A percentile compares a stretch with the other conserved stretches of the same genome.
phyloP scores from a whole-genome alignment of 2,888 invertebrate species.

The Microdon myrmicae region DNA sequence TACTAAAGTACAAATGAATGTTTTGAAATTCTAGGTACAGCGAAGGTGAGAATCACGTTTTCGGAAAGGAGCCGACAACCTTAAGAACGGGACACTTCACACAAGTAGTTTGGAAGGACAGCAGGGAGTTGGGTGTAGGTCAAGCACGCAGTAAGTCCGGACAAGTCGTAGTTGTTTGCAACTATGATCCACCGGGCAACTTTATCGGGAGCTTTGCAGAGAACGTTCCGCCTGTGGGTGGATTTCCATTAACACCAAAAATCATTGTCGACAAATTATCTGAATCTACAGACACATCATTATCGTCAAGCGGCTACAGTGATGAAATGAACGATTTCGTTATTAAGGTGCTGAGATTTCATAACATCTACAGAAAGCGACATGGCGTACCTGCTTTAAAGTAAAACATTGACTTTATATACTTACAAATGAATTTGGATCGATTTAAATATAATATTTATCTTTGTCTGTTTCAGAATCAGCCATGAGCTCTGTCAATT shows the following conservation, averaged over 20 bases:
- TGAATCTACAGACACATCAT: constrained; percentile 54
- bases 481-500: constrained; percentile 73
- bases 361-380: constrained; percentile 72
- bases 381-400: constrained; percentile 71
- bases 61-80: constrained; percentile 73
- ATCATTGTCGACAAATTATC: constrained; percentile 55
- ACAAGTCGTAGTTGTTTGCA: constrained; percentile 85
- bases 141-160: constrained; percentile 75
- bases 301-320: constrained; percentile 55
- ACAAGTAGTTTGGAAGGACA: constrained; percentile 82
- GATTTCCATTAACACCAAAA: constrained; percentile 56
- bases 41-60: constrained; percentile 73
- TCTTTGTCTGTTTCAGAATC: constrained; percentile 65
- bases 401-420: constrained; percentile 59
- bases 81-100: constrained; percentile 82
- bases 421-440: no score
- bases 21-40: constrained; percentile 66
- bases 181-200: constrained; percentile 90
- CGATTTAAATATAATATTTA: no score
- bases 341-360: constrained; percentile 69
- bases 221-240: constrained; percentile 75
- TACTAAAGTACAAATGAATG: background rate
- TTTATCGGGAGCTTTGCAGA: constrained; percentile 79
- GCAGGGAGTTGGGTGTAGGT: constrained; percentile 79
- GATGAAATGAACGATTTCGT: constrained; percentile 63